Conservation (phyloP, 2,797 vertebrate species). For the Chiroxiphia lanceolata region DNA sequence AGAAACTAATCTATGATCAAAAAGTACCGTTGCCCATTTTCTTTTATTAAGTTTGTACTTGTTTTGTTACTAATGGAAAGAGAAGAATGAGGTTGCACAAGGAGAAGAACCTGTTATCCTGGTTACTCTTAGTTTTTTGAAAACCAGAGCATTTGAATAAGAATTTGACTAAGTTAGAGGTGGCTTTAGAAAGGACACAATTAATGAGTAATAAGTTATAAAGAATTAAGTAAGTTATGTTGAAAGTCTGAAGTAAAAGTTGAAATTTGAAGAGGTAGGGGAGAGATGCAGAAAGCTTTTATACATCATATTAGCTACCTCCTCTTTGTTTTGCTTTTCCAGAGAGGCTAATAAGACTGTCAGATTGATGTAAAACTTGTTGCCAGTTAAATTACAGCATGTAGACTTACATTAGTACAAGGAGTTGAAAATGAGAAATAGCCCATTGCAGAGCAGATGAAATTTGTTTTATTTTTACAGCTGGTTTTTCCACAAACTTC, state of each 20-base stretch:
- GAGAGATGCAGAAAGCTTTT: neutral
- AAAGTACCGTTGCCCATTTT: neutral
- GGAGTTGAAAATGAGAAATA: conserved; percentile 41
- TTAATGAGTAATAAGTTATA: neutral
- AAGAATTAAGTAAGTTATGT: neutral
- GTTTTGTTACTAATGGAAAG: neutral
- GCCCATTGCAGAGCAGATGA: conserved; percentile 6
- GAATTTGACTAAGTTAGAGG: neutral
- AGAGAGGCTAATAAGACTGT: conserved; percentile 46
- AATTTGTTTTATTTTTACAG: conserved; percentile 53
- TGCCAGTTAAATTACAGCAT: conserved; percentile 53
- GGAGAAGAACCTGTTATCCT: neutral
- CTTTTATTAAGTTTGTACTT: neutral
- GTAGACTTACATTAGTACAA: conserved; percentile 22
- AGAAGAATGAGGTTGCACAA: neutral
- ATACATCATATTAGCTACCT: neutral
- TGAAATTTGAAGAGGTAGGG: neutral
- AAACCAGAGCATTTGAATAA: neutral
- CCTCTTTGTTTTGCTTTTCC: conserved; percentile 33
- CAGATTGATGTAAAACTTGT: conserved; percentile 48
- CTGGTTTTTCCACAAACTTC: neutral
- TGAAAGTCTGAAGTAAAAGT: neutral
- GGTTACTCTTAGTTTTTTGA: neutral
- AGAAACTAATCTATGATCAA: neutral
- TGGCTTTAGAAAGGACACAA: neutral